Conservation (phyloP, 2,113 vertebrate species). For the Elephantulus edwardii region DNA sequence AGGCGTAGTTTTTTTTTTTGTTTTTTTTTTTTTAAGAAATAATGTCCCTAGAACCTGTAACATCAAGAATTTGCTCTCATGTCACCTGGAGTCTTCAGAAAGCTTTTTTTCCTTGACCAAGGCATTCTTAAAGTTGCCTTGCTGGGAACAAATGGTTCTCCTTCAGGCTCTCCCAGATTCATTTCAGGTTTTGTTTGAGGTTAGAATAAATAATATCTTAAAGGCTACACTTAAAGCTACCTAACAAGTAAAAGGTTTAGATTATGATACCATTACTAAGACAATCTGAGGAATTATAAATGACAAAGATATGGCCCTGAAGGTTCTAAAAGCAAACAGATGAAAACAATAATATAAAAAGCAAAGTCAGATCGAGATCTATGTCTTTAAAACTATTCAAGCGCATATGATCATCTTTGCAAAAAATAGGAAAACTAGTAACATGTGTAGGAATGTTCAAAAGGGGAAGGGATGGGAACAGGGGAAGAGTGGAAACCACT, state of each 20-base stretch:
- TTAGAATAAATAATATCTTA: neutral
- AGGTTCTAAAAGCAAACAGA: neutral
- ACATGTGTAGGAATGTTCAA: no score
- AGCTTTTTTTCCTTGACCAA: neutral
- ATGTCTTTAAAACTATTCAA: neutral
- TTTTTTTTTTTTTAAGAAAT: slow-evolving; percentile 19
- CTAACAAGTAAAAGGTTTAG: neutral
- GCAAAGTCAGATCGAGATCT: neutral
- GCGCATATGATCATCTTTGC: no score
- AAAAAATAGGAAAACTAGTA: no score
- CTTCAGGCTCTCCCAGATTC: neutral
- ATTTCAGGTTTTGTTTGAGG: neutral
- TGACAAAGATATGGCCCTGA: neutral
- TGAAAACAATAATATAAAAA: neutral
- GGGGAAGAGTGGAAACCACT: no score
- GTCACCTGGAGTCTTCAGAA: neutral
- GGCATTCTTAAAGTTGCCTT: neutral
- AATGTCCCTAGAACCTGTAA: neutral
- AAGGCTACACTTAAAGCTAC: neutral
- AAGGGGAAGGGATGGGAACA: no score
- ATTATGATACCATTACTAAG: neutral
- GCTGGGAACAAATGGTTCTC: neutral
- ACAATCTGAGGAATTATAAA: neutral
- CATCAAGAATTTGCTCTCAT: neutral
- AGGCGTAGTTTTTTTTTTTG: accelerated